Base-by-base conservation (phyloP, 2,888 invertebrate genomes). In the Himalopsyche kuldschensis region DNA sequence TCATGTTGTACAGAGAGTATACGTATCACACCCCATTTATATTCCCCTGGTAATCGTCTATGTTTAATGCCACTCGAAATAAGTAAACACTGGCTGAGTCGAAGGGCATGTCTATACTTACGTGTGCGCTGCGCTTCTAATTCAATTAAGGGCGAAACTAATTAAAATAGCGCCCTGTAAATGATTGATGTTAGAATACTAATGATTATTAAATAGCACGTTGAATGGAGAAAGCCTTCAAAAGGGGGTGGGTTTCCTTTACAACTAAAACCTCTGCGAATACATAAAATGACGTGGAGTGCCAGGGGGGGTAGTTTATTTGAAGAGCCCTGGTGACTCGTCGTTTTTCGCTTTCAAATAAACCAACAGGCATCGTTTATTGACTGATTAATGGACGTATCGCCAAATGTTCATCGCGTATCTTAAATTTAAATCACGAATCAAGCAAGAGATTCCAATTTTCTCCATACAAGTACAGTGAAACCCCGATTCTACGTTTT, bases 141-240 rank as follows among this genome's bases (percentile, higher is more conserved):
- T 84, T 86, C 86, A 86, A 86, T 85, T 86, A 85, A 78, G 84
- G 84, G 77, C 20, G 83, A 84, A 84, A 84, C 86, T 86, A 86
- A 86, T 86, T 84, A 86, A 86, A 86, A 84, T 83, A 78, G 86
- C 82, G 20, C 84, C 83, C 84, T 81, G 86, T 86, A 78, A 85
- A 85, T 86, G 86, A 86, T 86, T 86, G 84, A 84, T 86, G 84
- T 79, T 78, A 75, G 84, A 83, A 84, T 84, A 85, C 86, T 86
- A 86, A 86, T 86, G 84, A 84, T 86, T 86, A 84, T 85, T 84
- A 84, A 86, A 84, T 83, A 84, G 85, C 79, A 82, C 82, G 82
- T 41, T 76, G 75, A 79, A 82, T 82, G 84, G 83, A 81, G 83
- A 84, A 83, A 85, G 85, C 75, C 83, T 79, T 78, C 81, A 85